phyloP scores from a whole-genome alignment of 2,113 vertebrate species.

The Corythaixoides concolor region DNA sequence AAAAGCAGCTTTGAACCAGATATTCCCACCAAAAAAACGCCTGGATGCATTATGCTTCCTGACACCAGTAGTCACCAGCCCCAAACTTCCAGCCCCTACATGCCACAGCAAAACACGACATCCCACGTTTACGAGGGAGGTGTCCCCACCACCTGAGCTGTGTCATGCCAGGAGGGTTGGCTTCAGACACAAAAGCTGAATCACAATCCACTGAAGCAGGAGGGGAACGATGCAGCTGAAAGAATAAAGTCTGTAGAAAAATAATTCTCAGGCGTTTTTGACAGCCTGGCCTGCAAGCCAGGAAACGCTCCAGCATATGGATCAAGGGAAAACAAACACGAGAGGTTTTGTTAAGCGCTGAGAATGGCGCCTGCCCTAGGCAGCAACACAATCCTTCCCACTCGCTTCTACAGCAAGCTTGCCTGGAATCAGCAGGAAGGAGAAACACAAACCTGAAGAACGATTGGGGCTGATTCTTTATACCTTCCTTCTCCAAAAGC shows the following conservation, averaged over 20 bases:
- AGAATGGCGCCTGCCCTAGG: not conserved
- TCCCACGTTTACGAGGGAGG: not conserved
- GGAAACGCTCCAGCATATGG: not conserved
- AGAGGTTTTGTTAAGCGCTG: not conserved
- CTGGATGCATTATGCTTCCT: not conserved
- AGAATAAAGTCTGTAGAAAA: not conserved
- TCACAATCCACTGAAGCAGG: not conserved
- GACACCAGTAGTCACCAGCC: not conserved
- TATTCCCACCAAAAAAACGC: not conserved
- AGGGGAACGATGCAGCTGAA: not conserved
- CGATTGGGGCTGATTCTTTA: not conserved
- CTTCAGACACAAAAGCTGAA: not conserved
- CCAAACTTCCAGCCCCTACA: not conserved
- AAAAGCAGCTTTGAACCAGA: not conserved
- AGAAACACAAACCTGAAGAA: not conserved
- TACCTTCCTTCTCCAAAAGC: not conserved
- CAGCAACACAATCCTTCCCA: not conserved
- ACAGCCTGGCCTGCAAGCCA: not conserved
- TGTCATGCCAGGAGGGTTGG: not conserved
- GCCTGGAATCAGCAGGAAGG: not conserved
- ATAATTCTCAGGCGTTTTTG: not conserved
- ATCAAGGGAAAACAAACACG: not conserved
- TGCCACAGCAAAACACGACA: not conserved
- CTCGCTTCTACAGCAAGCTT: not conserved
- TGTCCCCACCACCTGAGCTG: not conserved